These are phyloP conservation scores for Microchrysa polita DNA, from an alignment of 2,888 invertebrate species.

Conservation along the genomic window DNA sequence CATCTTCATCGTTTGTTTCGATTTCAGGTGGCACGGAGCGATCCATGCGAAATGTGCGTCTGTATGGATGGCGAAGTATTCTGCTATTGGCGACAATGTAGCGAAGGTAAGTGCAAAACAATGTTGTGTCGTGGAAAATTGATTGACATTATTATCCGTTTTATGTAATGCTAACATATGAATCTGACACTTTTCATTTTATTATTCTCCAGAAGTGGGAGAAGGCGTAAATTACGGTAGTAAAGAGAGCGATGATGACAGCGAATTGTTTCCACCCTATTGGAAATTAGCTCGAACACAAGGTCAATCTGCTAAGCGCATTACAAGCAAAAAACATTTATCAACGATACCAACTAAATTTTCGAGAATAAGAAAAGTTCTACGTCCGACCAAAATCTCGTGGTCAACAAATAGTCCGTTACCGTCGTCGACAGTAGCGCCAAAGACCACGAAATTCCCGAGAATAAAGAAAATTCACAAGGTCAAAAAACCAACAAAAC, in stretches of 20 bases:
- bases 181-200: background rate
- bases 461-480: conserved; percentile 44
- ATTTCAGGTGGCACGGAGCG: conserved; percentile 69
- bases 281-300: background rate
- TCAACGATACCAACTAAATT: background rate
- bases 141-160: background rate
- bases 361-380: conserved; percentile 6
- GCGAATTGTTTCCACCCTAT: background rate
- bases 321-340: background rate
- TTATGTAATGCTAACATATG: background rate
- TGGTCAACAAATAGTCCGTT: conserved; percentile 10
- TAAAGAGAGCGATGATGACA: background rate
- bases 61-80: conserved; percentile 74
- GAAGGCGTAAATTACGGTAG: conserved; percentile 21
- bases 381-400: conserved; percentile 7
- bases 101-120: conserved; percentile 39
- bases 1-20: conserved; percentile 48
- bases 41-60: conserved; percentile 72
- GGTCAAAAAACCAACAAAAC: conserved; percentile 20
- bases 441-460: conserved; percentile 2
- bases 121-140: conserved; percentile 23
- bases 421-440: background rate
- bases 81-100: conserved; percentile 73
- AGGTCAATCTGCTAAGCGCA: background rate
- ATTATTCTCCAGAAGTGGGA: conserved; percentile 25